Conservation (phyloP, 2,113 vertebrate genomes). For the Oenanthe oenanthe region DNA sequence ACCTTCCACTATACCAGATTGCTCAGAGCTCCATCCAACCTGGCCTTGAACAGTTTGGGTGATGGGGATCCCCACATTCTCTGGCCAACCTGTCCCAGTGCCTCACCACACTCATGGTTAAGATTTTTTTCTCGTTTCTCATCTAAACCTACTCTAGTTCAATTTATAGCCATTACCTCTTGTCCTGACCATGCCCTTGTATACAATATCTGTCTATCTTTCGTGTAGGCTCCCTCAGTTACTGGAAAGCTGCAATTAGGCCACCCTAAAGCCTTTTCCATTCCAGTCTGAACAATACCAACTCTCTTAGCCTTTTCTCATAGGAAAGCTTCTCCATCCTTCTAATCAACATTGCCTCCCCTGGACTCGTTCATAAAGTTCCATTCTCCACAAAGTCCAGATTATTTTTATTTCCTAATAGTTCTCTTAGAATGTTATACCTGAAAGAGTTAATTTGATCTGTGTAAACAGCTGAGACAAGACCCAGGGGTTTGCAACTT, state of each 20-base stretch:
- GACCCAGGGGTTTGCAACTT: not conserved
- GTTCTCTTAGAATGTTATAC: not conserved
- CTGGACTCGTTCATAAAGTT: not conserved
- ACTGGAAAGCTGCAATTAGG: too few relatives aligned
- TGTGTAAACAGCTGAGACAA: not conserved
- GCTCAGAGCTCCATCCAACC: not conserved
- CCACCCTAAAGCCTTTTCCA: not conserved
- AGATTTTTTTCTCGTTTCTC: too few relatives aligned
- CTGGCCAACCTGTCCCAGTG: not conserved
- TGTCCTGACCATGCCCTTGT: not conserved
- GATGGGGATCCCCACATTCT: not conserved
- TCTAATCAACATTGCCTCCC: rapidly evolving
- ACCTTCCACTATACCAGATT: not conserved
- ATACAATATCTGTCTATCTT: not conserved
- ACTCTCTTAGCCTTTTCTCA: not conserved
- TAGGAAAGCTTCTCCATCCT: not conserved
- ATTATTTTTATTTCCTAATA: not conserved
- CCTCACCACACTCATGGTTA: too few relatives aligned
- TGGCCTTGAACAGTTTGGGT: not conserved
- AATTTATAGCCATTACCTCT: not conserved
- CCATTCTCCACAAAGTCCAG: not conserved
- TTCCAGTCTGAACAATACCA: not conserved
- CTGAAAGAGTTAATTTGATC: not conserved
- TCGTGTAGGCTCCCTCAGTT: not conserved
- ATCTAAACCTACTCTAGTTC: not conserved